Percentiles rank a stretch among this genome's conserved stretches.
These are phyloP conservation scores for Hippocampus kuda DNA, from an alignment of 2,797 vertebrate genomes.

Conservation along the genomic window DNA sequence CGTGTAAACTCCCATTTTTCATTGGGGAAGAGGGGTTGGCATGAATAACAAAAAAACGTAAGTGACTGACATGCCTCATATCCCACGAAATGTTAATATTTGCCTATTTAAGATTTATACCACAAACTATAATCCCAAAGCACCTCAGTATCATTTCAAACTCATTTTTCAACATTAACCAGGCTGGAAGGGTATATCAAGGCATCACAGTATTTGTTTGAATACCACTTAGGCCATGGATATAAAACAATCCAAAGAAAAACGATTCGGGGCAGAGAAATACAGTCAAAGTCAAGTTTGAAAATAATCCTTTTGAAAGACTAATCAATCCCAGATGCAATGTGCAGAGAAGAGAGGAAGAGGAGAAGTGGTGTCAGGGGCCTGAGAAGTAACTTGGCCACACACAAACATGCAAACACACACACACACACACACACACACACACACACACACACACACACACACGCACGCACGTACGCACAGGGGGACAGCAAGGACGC, in stretches of 20 bases:
- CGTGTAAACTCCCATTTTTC: too few relatives aligned
- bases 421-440: constrained; percentile 59
- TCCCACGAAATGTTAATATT: too few relatives aligned
- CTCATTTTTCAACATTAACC: too few relatives aligned
- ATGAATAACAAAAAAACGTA: too few relatives aligned
- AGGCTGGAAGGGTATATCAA: too few relatives aligned
- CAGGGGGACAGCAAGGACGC: constrained; percentile 66
- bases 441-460: constrained; percentile 61
- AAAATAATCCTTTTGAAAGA: constrained; percentile 1
- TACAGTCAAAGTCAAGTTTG: not conserved
- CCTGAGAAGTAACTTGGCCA: constrained; percentile 59
- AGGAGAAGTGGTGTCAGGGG: constrained; percentile 41
- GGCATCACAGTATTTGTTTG: too few relatives aligned
- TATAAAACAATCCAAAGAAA: constrained; percentile 20
- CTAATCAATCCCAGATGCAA: not conserved
- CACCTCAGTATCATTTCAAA: too few relatives aligned
- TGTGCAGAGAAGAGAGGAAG: constrained; percentile 8
- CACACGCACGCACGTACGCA: constrained; percentile 37
- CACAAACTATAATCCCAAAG: too few relatives aligned
- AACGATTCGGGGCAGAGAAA: not conserved
- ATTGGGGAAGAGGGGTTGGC: too few relatives aligned
- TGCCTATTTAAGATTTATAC: too few relatives aligned
- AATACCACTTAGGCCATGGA: constrained; percentile 13
- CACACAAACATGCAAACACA: constrained; percentile 40
- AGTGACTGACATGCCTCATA: too few relatives aligned